Evolutionary conservation across 2,113 vertebrate genomes (phyloP).

Genomic region (Dipodomys merriami): DNA sequence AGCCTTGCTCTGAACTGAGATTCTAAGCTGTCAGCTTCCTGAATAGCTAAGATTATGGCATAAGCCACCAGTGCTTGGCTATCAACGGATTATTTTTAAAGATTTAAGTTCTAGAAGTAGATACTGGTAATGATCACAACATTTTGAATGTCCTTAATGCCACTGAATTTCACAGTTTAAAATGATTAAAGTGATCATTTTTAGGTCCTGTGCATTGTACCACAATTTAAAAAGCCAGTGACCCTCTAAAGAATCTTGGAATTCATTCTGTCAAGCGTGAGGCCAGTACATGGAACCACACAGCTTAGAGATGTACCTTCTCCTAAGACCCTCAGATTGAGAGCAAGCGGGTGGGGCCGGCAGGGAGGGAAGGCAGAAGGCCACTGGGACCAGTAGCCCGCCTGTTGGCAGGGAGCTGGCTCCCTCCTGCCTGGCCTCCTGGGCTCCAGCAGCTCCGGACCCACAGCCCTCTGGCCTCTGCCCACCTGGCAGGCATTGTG

Average conservation of each 20-base stretch:
- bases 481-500: background rate
- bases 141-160: accelerated
- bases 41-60: too few species aligned
- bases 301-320: background rate
- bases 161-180: background rate
- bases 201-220: background rate
- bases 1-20: too few species aligned
- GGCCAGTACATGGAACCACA: background rate
- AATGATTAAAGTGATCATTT: background rate
- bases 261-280: accelerated
- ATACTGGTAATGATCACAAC: accelerated
- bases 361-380: background rate
- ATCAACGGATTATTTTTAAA: too few species aligned
- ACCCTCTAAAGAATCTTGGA: background rate
- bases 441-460: background rate
- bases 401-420: background rate
- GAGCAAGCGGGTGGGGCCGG: conserved; percentile 10
- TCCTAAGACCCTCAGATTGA: conserved; percentile 44
- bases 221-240: background rate
- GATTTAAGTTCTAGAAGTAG: background rate
- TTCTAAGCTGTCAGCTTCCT: too few species aligned
- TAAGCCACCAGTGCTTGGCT: too few species aligned
- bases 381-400: background rate
- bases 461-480: background rate
- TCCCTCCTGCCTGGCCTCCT: background rate